Evolutionary conservation across 2,113 vertebrate genomes (phyloP), one percentile per base, ranked within the genome.

Genomic region (Lepus americanus): DNA sequence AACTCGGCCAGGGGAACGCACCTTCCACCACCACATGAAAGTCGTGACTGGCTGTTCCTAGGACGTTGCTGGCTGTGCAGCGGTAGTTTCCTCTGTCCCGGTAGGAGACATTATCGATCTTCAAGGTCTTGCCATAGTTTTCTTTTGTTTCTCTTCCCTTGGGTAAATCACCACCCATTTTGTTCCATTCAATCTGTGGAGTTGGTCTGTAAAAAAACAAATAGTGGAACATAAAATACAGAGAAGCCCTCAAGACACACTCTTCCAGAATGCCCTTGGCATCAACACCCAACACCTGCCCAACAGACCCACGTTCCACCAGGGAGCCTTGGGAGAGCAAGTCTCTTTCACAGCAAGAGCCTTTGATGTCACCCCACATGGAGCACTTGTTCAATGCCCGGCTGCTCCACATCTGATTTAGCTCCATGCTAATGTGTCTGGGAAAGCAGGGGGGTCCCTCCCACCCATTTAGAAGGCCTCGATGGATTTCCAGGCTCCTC

Each of bases 11-110:
- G 0, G 17, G 17, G 1, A 90, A 70, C 16, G 51, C 97, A 99
- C 99, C 99, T 99, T 99, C 99, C 9, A 99, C 98, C 0, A 82
- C 98, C 61, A 99, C 98, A 0, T 96, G 98, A 97, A 99, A 99
- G 94, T 98, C 97, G 23, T 99, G 99, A 16, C 93, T 78, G 5
- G 61, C 95, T 69, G 97, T 97, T 87, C 99, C 99, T 66, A 98
- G 92, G 39, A 44, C 8, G 96, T 99, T 99, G 95, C 84, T 98
- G 14, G 99, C 99, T 1, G 96, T 99, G 97, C 99, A 99, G 89
- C 98, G 98, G 96, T 99, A 99, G 1, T 97, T 98, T 55, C 99
- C 99, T 36, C 97, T 96, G 92, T 99, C 99, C 0, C 96, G 97
- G 23, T 98, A 97, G 13, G 98, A 98, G 19, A 99, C 98, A 23